Evolutionary conservation across 2,113 vertebrate genomes (phyloP), one percentile per base, ranked within the genome.

Genomic region (Enhydra lutris): DNA sequence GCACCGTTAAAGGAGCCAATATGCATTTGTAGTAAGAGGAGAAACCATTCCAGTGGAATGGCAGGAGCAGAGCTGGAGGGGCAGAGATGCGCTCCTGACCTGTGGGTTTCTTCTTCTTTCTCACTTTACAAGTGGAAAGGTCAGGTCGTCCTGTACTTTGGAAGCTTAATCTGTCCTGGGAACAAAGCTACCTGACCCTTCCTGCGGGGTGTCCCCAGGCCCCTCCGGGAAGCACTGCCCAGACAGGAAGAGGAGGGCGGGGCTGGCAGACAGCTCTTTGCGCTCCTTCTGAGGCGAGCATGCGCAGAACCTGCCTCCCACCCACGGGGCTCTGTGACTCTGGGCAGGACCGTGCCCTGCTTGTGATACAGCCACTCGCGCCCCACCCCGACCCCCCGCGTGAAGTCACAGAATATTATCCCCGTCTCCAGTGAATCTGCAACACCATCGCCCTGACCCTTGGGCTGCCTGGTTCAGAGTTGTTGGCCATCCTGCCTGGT

Each of bases 341-440:
- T 18, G 34, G 34, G 14, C 2, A 1, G 23, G 18, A 76, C 65
- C 34, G 81, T 2, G 31, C 36, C 47, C 36, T 14, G 39, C 4
- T 0, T 7, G 17, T 31, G 9, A 39, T 3, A 23, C 5, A 6
- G 78, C n/a, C 29, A 9, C 63, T 55, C 18, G 3, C 42, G 45
- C 29, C 63, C 61, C 7, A 5, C 13, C 14, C 50, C 15, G 15
- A 55, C 63, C 29, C 34, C 57, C 47, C 17, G 1, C 1, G 18
- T 47, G 52, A 14, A 61, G 47, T 50, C 55, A 45, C 45, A 45
- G 83, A 23, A 80, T 29, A 39, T 69, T 45, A 24, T 20, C 31
- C 31, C 63, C 6, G 1, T 42, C 52, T 88, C 39, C 79, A 23
- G 7, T 1, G 42, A 23, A 12, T 61, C n/a, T 20, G 10, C n/a